Evolutionary conservation across 2,888 invertebrate genomes (phyloP).

Genomic region (Phalera bucephala): DNA sequence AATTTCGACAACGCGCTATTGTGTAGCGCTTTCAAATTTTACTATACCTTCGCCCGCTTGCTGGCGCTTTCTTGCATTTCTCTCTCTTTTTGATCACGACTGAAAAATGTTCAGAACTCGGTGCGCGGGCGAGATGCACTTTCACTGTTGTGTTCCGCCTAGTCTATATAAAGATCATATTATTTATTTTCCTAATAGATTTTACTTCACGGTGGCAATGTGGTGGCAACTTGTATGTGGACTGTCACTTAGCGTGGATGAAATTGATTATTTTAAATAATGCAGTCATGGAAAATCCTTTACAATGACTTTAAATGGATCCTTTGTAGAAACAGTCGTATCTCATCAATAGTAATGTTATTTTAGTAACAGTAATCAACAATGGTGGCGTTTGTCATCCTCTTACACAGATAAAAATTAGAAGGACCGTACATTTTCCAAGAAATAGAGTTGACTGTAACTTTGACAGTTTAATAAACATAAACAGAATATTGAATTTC

Average conservation of each 20-base stretch:
- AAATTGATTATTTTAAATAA: too few species aligned
- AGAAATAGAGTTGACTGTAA: background rate
- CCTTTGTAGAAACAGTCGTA: too few species aligned
- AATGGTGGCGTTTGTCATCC: too few species aligned
- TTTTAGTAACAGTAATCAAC: too few species aligned
- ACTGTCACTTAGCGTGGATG: background rate
- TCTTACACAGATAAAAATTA: too few species aligned
- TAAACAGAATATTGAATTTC: background rate
- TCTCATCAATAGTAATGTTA: too few species aligned
- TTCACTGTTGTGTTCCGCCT: constrained; percentile 67
- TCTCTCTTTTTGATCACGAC: constrained; percentile 66
- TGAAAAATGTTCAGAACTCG: constrained; percentile 77
- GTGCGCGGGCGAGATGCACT: constrained; percentile 67
- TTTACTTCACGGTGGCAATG: too few species aligned
- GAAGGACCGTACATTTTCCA: too few species aligned
- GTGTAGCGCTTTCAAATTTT: constrained; percentile 83
- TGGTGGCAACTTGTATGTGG: too few species aligned
- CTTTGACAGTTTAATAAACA: background rate
- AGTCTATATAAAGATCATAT: constrained; percentile 30
- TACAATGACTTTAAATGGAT: too few species aligned
- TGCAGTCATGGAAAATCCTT: too few species aligned
- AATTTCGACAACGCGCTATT: constrained; percentile 83
- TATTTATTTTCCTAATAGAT: too few species aligned
- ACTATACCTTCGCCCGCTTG: constrained; percentile 69
- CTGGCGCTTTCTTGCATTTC: constrained; percentile 78